Conservation (phyloP, 2,797 vertebrate species). For the Crocidura indochinensis region DNA sequence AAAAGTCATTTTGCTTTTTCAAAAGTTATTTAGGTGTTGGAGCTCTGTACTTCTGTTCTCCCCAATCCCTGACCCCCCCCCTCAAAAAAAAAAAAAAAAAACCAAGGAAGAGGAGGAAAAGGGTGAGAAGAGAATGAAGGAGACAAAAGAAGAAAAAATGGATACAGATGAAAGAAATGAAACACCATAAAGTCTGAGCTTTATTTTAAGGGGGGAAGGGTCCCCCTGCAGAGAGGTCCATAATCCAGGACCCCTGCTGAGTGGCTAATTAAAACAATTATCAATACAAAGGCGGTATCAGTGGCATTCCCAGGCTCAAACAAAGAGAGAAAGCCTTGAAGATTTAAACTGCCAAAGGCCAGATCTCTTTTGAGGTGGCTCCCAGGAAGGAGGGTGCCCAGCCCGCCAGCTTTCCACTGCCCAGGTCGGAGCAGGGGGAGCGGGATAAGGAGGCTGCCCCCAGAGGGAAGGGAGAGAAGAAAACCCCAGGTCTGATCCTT, state of each 20-base stretch:
- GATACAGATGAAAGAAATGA: conserved; percentile 82
- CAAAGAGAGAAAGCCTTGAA: conserved; percentile 92
- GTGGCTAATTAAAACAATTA: conserved; percentile 98
- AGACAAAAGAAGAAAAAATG: conserved; percentile 16
- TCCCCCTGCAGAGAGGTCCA: conserved; percentile 85
- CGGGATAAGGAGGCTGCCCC: no score
- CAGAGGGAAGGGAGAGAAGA: no score
- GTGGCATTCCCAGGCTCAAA: conserved; percentile 91
- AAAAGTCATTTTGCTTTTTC: conserved; percentile 39
- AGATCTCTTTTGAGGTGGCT: conserved; percentile 85
- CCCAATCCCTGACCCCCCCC: not conserved
- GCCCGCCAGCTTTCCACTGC: no score
- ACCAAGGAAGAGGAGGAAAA: not conserved
- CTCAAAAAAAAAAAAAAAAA: not conserved
- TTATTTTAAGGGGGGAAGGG: conserved; percentile 82
- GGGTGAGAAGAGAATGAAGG: conserved; percentile 26
- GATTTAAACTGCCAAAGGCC: conserved; percentile 88
- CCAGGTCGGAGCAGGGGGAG: no score
- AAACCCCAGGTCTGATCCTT: no score
- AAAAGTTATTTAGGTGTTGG: not conserved
- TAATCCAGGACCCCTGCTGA: conserved; percentile 90
- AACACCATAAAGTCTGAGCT: conserved; percentile 84
- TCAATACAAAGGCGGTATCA: conserved; percentile 94
- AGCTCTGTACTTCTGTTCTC: no score
- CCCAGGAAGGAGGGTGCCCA: conserved; percentile 64